These are phyloP conservation scores for Vulpes vulpes DNA, from an alignment of 2,113 vertebrate species.

Conservation along the genomic window DNA sequence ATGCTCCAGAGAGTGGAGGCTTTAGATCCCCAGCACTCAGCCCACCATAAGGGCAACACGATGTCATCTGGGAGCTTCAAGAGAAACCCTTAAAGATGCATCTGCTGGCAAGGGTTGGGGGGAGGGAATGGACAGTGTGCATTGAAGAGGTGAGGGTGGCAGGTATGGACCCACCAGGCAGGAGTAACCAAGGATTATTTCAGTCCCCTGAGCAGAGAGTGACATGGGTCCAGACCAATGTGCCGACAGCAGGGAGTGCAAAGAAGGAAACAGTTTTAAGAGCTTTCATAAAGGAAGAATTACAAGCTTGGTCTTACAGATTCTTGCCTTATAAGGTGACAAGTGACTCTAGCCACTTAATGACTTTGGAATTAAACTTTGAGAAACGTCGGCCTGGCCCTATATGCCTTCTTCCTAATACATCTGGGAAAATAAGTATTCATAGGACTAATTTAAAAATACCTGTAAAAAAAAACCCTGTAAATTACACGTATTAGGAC, in stretches of 20 bases:
- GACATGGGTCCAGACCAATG: neutral
- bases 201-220: neutral
- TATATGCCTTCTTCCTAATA: neutral
- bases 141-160: neutral
- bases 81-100: neutral
- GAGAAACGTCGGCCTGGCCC: neutral
- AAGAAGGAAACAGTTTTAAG: neutral
- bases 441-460: neutral
- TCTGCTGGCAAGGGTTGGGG: neutral
- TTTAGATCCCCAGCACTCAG: neutral
- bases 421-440: neutral
- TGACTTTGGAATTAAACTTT: neutral
- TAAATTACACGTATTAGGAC: neutral
- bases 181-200: neutral
- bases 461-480: neutral
- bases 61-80: neutral
- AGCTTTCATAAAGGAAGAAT: neutral
- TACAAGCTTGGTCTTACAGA: neutral
- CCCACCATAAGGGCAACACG: no score
- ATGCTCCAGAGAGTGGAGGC: neutral
- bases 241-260: neutral
- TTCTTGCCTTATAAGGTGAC: neutral
- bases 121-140: neutral
- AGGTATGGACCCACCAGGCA: neutral
- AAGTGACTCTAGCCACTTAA: neutral